Evolutionary conservation across 2,888 invertebrate species (phyloP).

Genomic region (Caenorhabditis sp.): DNA sequence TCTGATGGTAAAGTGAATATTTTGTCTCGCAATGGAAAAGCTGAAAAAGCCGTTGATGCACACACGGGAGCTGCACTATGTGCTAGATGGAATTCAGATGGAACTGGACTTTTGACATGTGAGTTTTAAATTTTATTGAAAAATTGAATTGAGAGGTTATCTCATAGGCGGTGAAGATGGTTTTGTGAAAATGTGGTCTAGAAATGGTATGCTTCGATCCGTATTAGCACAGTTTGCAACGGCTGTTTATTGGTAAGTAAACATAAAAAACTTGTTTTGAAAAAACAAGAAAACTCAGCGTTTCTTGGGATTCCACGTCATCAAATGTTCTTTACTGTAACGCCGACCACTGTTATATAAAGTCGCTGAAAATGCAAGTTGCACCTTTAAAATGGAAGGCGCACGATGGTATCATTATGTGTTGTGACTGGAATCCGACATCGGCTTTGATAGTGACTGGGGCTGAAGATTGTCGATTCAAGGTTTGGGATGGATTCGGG

Average conservation of each 20-base stretch:
- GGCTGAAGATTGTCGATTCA: constrained; percentile 82
- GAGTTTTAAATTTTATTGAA: background rate
- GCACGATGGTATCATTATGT: constrained; percentile 89
- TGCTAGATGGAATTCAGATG: constrained; percentile 93
- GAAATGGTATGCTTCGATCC: constrained; percentile 87
- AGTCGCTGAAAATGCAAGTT: constrained; percentile 74
- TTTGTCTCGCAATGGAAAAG: constrained; percentile 85
- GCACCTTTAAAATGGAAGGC: constrained; percentile 82
- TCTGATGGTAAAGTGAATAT: constrained; percentile 79
- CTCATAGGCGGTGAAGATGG: constrained; percentile 90
- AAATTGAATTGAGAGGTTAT: background rate
- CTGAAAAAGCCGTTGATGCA: constrained; percentile 90
- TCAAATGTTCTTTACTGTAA: constrained; percentile 75
- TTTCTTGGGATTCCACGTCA: constrained; percentile 62
- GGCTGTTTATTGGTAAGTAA: constrained; percentile 73
- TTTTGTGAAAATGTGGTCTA: constrained; percentile 93
- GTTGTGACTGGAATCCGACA: constrained; percentile 77
- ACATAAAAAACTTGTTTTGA: background rate
- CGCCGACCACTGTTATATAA: constrained; percentile 76
- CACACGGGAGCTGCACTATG: constrained; percentile 85
- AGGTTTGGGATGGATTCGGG: constrained; percentile 92
- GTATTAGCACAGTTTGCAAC: constrained; percentile 79
- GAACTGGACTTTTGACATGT: constrained; percentile 85
- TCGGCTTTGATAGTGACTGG: constrained; percentile 77
- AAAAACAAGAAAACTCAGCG: constrained; percentile 28